Conservation (phyloP, 2,113 vertebrate genomes). For the Mesitornis unicolor region DNA sequence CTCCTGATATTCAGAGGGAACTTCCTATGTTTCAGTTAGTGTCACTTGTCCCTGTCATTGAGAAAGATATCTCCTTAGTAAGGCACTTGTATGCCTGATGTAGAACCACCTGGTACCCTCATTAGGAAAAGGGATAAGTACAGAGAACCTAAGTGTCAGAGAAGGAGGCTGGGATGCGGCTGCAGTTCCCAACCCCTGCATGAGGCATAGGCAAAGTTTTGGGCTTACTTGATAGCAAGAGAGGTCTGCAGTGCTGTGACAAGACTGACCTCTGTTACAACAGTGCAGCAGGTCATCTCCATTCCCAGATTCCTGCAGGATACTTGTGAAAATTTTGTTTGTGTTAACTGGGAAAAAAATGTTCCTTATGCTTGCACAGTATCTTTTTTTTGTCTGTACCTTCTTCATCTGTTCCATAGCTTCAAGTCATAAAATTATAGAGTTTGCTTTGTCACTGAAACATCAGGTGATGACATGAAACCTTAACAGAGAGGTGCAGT, state of each 20-base stretch:
- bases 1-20: neutral
- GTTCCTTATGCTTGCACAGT: neutral
- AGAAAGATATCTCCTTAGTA: neutral
- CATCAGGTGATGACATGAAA: neutral
- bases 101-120: neutral
- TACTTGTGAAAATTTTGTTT: neutral
- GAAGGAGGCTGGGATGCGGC: neutral
- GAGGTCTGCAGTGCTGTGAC: neutral
- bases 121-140: neutral
- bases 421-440: neutral
- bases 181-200: neutral
- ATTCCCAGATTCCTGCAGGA: neutral
- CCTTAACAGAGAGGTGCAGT: neutral
- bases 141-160: neutral
- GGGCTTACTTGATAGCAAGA: neutral
- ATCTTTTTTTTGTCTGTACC: neutral
- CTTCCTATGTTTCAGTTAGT: neutral
- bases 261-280: neutral
- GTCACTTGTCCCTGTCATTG: fast-evolving
- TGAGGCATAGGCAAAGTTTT: neutral
- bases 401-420: neutral
- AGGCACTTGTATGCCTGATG: neutral
- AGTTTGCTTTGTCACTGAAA: neutral
- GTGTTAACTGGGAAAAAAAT: neutral
- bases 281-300: neutral